phyloP scores from a whole-genome alignment of 2,113 vertebrate species.

The Grammomys surdaster region DNA sequence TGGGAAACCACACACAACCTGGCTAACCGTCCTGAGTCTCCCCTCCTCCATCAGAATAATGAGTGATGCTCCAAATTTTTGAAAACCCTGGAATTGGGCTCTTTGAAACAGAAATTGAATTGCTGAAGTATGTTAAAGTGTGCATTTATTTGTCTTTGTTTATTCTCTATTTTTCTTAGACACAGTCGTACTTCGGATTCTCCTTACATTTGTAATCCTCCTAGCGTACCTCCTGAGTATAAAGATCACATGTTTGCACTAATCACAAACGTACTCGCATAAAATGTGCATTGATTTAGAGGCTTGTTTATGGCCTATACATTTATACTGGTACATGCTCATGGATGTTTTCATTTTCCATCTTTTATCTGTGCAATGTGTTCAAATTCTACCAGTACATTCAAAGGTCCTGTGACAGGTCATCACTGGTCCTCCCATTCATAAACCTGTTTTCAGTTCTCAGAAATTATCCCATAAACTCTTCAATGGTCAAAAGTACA shows the following conservation, averaged over 20 bases:
- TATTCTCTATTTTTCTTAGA: background rate
- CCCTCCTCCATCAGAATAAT: background rate
- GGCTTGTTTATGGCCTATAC: background rate
- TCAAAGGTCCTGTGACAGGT: background rate
- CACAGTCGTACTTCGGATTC: background rate
- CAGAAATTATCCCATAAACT: background rate
- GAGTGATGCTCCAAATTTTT: background rate
- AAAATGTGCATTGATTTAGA: background rate
- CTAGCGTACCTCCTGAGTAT: background rate
- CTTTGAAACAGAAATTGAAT: constrained; percentile 38
- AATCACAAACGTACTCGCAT: background rate
- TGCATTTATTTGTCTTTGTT: background rate
- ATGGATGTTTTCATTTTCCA: background rate
- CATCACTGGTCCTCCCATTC: background rate
- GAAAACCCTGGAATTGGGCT: background rate
- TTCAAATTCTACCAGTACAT: background rate
- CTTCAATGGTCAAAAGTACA: background rate
- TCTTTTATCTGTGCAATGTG: background rate
- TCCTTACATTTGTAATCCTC: background rate
- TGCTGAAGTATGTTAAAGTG: background rate
- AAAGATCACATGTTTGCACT: too few species aligned
- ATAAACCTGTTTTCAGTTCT: constrained; percentile 38
- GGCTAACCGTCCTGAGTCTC: background rate
- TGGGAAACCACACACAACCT: background rate
- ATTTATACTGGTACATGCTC: background rate